These are phyloP conservation scores for Platyscapa corneri DNA, from an alignment of 1,140 invertebrate genomes.

Conservation along the genomic window DNA sequence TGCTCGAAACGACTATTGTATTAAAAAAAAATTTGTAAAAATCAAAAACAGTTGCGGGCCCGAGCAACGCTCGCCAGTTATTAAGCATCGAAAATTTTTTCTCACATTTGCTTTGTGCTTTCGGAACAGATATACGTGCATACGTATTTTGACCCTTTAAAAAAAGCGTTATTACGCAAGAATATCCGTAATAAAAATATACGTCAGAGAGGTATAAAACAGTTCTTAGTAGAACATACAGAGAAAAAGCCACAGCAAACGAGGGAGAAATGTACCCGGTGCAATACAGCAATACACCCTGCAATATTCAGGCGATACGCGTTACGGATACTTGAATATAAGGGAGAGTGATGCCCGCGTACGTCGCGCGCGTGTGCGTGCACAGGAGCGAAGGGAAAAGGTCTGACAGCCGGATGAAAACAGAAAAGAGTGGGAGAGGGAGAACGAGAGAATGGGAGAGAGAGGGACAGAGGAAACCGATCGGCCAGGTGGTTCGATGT, in stretches of 20 bases:
- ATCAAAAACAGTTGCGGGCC: no score
- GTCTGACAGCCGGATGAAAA: constrained; percentile 36
- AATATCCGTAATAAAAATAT: constrained; percentile 12
- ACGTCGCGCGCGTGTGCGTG: background rate
- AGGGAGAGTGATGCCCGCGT: background rate
- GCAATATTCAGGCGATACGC: constrained; percentile 29
- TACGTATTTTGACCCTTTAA: background rate
- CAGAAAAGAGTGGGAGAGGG: background rate
- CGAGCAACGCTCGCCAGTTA: background rate
- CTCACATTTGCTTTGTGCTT: no score
- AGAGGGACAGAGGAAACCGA: constrained; percentile 35
- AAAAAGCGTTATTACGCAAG: constrained; percentile 44
- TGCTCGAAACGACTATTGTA: no score
- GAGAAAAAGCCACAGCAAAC: background rate
- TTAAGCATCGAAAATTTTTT: background rate
- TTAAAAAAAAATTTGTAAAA: no score
- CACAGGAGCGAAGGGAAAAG: constrained; percentile 27
- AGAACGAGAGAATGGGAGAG: background rate
- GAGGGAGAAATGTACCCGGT: constrained; percentile 22
- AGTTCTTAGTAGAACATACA: constrained; percentile 16
- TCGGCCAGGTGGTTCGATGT: constrained; percentile 62
- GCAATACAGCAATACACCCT: background rate
- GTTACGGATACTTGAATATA: constrained; percentile 20
- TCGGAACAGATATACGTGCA: background rate
- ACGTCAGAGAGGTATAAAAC: background rate